These are phyloP conservation scores for Brachyalestes nurse DNA, from an alignment of 2,797 vertebrate genomes.

Conservation along the genomic window DNA sequence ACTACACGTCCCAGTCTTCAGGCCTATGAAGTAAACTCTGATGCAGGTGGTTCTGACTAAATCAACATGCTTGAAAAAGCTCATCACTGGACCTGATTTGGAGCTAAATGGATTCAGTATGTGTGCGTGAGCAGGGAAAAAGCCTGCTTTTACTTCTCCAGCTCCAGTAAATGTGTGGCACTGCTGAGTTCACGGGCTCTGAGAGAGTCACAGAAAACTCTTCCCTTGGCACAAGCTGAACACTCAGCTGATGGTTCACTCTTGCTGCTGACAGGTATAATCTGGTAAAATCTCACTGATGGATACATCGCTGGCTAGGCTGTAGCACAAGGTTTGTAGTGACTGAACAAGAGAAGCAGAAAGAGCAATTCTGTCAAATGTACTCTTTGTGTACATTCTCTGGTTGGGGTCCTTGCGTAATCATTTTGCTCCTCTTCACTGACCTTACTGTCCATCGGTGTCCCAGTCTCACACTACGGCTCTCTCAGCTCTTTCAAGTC, in stretches of 20 bases:
- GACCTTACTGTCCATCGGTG: background rate
- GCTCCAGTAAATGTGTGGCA: slow-evolving; percentile 2
- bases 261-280: slow-evolving; percentile 5
- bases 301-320: slow-evolving; percentile 2
- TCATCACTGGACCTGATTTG: background rate
- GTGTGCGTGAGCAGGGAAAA: background rate
- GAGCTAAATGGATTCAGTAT: background rate
- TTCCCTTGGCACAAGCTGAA: slow-evolving; percentile 15
- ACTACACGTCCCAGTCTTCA: slow-evolving; percentile 81
- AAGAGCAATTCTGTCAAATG: slow-evolving; percentile 1
- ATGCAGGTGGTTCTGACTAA: background rate
- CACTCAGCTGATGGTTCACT: slow-evolving; percentile 6
- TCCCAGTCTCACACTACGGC: slow-evolving; percentile 1
- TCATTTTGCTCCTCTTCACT: slow-evolving; percentile 4
- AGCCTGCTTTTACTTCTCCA: background rate
- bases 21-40: slow-evolving; percentile 78
- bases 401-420: background rate
- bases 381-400: background rate
- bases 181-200: background rate
- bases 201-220: slow-evolving; percentile 16
- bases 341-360: background rate
- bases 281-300: slow-evolving; percentile 19
- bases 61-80: slow-evolving; percentile 1
- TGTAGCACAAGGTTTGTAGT: background rate
- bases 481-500: background rate